phyloP scores from a whole-genome alignment of 1,140 invertebrate genomes.

The Drosophila willistoni region DNA sequence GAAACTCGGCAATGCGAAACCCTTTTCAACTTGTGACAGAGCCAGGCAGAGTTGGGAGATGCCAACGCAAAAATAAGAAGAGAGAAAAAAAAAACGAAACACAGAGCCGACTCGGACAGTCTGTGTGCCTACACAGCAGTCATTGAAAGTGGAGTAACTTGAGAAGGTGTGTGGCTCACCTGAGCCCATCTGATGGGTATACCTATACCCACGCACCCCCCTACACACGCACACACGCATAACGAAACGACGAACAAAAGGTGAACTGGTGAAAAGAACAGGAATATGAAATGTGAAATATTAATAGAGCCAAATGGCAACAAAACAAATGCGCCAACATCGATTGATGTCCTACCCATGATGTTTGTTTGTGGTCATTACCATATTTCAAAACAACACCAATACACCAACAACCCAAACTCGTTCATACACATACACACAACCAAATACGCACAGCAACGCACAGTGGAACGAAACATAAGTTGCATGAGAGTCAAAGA shows the following conservation, averaged over 20 bases:
- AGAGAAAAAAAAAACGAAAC: no score
- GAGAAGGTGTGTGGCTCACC: not conserved
- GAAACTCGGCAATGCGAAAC: constrained; percentile 38
- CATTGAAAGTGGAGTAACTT: constrained; percentile 20
- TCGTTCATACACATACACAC: no score
- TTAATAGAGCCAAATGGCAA: constrained; percentile 41
- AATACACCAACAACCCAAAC: not conserved
- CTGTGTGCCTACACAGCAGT: constrained; percentile 18
- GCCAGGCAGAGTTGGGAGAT: constrained; percentile 19
- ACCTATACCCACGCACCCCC: not conserved
- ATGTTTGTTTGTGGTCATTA: constrained; percentile 45
- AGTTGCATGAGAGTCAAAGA: no score
- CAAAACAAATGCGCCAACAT: constrained; percentile 41
- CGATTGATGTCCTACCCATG: constrained; percentile 53
- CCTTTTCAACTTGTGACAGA: constrained; percentile 51
- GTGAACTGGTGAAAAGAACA: not conserved
- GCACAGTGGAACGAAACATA: constrained; percentile 13
- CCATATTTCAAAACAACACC: constrained; percentile 37
- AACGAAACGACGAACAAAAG: not conserved
- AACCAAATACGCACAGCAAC: not conserved
- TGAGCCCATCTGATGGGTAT: no score
- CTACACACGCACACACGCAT: not conserved
- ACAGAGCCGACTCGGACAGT: not conserved
- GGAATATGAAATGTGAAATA: constrained; percentile 59
- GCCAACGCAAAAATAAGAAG: not conserved